phyloP scores from a whole-genome alignment of 2,113 vertebrate species.

The Illadopsis cleaveri region DNA sequence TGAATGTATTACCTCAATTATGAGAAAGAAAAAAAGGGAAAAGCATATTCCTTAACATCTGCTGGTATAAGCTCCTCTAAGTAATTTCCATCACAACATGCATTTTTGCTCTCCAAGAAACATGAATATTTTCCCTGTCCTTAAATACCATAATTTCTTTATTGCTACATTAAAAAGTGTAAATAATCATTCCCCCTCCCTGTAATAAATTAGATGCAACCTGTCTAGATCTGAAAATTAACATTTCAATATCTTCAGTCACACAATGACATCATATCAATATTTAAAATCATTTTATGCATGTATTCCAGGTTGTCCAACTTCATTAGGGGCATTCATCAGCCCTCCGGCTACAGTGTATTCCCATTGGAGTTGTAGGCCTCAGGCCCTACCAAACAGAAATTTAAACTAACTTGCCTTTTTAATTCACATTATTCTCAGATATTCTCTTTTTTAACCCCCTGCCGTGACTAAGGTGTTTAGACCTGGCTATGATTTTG shows the following conservation, averaged over 20 bases:
- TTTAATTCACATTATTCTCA: slow-evolving; percentile 82
- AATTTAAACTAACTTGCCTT: slow-evolving; percentile 84
- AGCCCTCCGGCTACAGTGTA: slow-evolving; percentile 83
- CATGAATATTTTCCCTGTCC: slow-evolving; percentile 29
- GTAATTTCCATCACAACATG: not conserved
- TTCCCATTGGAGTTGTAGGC: slow-evolving; percentile 84
- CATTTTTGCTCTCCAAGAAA: not conserved
- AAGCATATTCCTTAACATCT: not conserved
- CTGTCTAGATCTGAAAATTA: slow-evolving; percentile 92
- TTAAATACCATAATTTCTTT: slow-evolving; percentile 70
- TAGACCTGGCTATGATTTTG: slow-evolving; percentile 53
- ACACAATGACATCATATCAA: slow-evolving; percentile 93
- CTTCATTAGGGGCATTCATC: slow-evolving; percentile 98
- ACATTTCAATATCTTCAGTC: slow-evolving; percentile 92
- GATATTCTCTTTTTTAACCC: slow-evolving; percentile 72
- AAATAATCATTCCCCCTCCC: slow-evolving; percentile 81
- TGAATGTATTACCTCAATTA: slow-evolving; percentile 11
- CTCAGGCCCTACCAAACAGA: slow-evolving; percentile 85
- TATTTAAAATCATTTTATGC: slow-evolving; percentile 99
- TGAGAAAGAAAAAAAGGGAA: not conserved
- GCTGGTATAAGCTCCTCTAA: not conserved
- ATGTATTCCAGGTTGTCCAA: slow-evolving; percentile 98
- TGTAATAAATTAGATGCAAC: slow-evolving; percentile 80
- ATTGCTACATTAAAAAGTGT: slow-evolving; percentile 78
- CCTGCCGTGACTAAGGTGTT: slow-evolving; percentile 71